Evolutionary conservation across 1,140 invertebrate species (phyloP).

Genomic region (Maconellicoccus hirsutus): DNA sequence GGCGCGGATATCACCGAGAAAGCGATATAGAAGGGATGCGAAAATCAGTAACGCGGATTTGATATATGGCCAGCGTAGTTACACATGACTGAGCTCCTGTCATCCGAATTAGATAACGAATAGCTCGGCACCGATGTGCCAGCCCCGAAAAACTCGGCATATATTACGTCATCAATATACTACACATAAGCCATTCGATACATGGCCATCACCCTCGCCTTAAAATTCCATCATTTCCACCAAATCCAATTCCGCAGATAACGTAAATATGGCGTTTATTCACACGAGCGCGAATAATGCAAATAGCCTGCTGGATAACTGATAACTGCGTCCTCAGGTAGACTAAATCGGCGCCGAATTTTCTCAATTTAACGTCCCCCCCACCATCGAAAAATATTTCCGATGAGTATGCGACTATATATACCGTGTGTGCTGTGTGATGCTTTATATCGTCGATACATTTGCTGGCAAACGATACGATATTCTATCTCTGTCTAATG

Average conservation of each 20-base stretch:
- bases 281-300: neutral
- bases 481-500: neutral
- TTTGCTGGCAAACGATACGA: neutral
- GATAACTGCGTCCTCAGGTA: neutral
- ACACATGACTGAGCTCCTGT: conserved; percentile 19
- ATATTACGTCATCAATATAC: neutral
- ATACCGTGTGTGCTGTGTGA: neutral
- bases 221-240: neutral
- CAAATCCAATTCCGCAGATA: conserved; percentile 1
- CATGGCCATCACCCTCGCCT: neutral
- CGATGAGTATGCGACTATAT: neutral
- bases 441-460: too few species aligned
- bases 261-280: conserved; percentile 9
- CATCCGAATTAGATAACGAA: conserved; percentile 21
- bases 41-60: conserved; percentile 21
- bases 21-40: neutral
- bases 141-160: neutral
- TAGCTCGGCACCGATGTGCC: neutral
- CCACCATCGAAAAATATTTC: neutral
- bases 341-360: neutral
- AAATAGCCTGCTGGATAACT: neutral
- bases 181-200: neutral
- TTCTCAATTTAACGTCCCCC: neutral
- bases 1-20: neutral
- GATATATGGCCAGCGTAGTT: conserved; percentile 18